phyloP scores from a whole-genome alignment of 1,140 invertebrate genomes.

The Acromyrmex charruanus region DNA sequence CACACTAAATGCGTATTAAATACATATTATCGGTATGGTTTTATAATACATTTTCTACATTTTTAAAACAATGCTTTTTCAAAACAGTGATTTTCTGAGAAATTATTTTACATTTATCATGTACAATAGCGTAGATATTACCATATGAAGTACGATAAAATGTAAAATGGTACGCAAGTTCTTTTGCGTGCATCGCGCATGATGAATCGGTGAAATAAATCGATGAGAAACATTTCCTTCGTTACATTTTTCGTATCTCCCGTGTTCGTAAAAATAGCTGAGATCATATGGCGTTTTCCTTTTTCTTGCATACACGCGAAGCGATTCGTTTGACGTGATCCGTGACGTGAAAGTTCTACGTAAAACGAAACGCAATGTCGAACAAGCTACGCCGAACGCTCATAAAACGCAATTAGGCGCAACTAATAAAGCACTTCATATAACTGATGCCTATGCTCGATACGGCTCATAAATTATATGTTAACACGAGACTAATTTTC shows the following conservation, averaged over 20 bases:
- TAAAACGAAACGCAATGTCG: conserved; percentile 11
- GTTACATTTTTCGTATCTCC: background rate
- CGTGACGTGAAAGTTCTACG: background rate
- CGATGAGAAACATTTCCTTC: conserved; percentile 12
- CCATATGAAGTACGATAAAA: conserved; percentile 3
- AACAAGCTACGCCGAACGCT: conserved; percentile 10
- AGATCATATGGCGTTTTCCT: background rate
- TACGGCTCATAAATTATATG: conserved; percentile 10
- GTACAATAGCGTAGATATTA: background rate
- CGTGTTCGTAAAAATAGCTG: background rate
- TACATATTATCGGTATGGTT: background rate
- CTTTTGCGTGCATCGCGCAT: background rate
- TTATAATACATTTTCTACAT: background rate
- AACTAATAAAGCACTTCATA: conserved; percentile 15
- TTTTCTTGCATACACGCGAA: background rate
- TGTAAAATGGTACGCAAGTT: background rate
- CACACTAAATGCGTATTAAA: no score
- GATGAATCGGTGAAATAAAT: conserved; percentile 24
- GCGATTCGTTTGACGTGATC: background rate
- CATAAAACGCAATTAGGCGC: conserved; percentile 19
- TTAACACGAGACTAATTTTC: conserved; percentile 35
- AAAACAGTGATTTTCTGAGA: background rate
- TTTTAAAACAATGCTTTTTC: conserved; percentile 1
- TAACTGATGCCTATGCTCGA: background rate
- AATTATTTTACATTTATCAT: conserved; percentile 8